Evolutionary conservation across 2,797 vertebrate genomes (phyloP).

Genomic region (Urophycis tenuis): DNA sequence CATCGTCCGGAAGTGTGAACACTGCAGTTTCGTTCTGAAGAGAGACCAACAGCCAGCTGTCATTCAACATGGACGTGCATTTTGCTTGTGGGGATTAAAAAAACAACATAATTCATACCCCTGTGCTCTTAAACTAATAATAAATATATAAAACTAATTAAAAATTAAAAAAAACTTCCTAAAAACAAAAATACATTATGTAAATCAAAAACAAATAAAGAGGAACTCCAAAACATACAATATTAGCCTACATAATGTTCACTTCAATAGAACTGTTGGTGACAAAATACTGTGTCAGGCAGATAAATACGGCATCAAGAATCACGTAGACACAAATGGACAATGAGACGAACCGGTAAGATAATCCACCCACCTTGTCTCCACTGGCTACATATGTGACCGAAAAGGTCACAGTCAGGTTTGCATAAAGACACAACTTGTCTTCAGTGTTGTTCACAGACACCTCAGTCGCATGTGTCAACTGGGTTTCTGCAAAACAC

Average conservation of each 20-base stretch:
- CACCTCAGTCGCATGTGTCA: slow-evolving; percentile 64
- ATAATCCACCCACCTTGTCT: slow-evolving; percentile 47
- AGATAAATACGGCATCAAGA: neutral
- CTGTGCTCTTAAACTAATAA: no score
- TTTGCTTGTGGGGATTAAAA: no score
- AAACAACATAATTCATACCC: no score
- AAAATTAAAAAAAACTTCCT: neutral
- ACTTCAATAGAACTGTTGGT: neutral
- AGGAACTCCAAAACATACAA: no score
- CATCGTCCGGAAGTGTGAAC: slow-evolving; percentile 48
- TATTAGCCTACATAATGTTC: no score
- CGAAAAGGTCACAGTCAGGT: slow-evolving; percentile 74
- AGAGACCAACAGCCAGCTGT: neutral
- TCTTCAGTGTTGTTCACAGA: slow-evolving; percentile 59
- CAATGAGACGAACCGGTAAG: neutral
- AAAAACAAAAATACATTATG: neutral
- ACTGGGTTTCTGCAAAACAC: slow-evolving; percentile 59
- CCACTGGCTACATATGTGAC: slow-evolving; percentile 65
- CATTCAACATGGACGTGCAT: neutral
- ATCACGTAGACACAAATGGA: neutral
- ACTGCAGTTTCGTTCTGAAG: slow-evolving; percentile 47
- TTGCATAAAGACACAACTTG: slow-evolving; percentile 75
- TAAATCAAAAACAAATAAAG: no score
- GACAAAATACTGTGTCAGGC: neutral
- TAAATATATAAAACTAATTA: no score